Evolutionary conservation across 2,797 vertebrate genomes (phyloP).

Genomic region (Chelonia mydas): DNA sequence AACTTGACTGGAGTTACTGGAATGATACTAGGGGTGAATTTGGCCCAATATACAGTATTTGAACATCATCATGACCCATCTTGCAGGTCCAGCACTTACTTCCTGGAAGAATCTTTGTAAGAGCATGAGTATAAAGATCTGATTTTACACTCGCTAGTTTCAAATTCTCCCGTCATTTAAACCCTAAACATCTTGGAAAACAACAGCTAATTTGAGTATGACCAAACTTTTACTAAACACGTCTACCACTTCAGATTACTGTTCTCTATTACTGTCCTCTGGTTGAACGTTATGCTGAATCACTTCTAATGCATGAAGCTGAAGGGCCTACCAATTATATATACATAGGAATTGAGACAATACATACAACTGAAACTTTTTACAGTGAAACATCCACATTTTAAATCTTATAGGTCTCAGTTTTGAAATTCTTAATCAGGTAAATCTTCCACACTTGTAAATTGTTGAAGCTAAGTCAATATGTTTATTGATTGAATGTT

Average conservation of each 20-base stretch:
- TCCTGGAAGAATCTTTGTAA: slow-evolving; percentile 15
- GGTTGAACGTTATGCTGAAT: rapidly evolving
- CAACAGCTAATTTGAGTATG: slow-evolving; percentile 33
- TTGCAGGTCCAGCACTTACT: background rate
- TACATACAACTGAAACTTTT: background rate
- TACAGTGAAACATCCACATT: rapidly evolving
- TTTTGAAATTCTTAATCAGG: background rate
- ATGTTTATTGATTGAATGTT: background rate
- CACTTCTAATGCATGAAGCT: rapidly evolving
- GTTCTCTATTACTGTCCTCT: rapidly evolving
- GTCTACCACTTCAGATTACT: rapidly evolving
- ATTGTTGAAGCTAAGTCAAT: background rate
- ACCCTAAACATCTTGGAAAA: slow-evolving; percentile 33
- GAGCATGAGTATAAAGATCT: background rate
- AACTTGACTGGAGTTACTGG: background rate
- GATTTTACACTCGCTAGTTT: slow-evolving; percentile 22
- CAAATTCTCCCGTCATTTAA: background rate
- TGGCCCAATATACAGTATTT: background rate
- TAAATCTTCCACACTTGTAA: background rate
- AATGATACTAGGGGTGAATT: background rate
- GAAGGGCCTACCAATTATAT: rapidly evolving
- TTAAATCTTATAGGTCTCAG: background rate
- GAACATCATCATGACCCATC: background rate
- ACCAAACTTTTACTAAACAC: background rate
- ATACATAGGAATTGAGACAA: rapidly evolving